Conservation (phyloP, 2,797 vertebrate species). For the Betta splendens region DNA sequence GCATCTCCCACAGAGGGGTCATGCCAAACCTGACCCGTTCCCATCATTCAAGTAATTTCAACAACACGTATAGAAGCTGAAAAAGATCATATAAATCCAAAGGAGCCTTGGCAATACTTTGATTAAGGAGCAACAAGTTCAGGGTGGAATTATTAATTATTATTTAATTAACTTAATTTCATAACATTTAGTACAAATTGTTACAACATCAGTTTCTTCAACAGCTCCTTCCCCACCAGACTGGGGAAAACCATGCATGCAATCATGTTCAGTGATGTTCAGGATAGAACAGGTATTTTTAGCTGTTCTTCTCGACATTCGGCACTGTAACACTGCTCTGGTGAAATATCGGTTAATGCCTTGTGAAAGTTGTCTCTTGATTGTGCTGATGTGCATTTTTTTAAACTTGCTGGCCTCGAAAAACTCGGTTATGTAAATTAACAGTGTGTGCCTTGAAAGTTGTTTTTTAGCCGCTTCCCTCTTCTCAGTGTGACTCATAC, state of each 20-base stretch:
- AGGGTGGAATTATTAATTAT: neutral
- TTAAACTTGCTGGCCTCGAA: conserved; percentile 17
- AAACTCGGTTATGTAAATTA: conserved; percentile 71
- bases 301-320: conserved; percentile 61
- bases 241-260: conserved; percentile 22
- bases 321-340: conserved; percentile 64
- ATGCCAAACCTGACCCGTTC: conserved; percentile 16
- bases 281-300: conserved; percentile 49
- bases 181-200: neutral
- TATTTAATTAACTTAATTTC: conserved; percentile 2
- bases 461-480: conserved; percentile 60
- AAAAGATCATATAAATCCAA: too few species aligned
- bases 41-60: conserved; percentile 9
- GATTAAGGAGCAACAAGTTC: neutral
- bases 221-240: conserved; percentile 20
- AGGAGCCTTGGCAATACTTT: too few species aligned
- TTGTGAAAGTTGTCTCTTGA: conserved; percentile 74
- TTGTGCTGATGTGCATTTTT: conserved; percentile 70
- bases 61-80: conserved; percentile 1
- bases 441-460: conserved; percentile 59
- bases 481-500: conserved; percentile 66
- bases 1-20: conserved; percentile 39
- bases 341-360: conserved; percentile 68
- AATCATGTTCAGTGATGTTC: conserved; percentile 16
- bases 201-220: neutral